phyloP scores from a whole-genome alignment of 2,888 invertebrate species.

The Theodoxus fluviatilis region DNA sequence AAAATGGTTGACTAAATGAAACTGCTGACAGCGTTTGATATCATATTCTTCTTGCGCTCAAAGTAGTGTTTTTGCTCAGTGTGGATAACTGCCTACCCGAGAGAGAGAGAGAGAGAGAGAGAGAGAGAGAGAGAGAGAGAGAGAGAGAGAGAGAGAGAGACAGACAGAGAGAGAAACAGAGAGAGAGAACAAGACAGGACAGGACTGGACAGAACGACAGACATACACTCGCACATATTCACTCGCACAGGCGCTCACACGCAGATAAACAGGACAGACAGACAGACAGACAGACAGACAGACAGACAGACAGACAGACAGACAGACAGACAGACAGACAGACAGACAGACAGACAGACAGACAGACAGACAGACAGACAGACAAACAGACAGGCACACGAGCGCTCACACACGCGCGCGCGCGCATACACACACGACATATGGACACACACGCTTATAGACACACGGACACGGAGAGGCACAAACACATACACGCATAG shows the following conservation, averaged over 20 bases:
- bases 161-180: not conserved
- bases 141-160: not conserved
- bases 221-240: not conserved
- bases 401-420: no score
- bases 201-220: no score
- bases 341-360: not conserved
- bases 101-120: not conserved
- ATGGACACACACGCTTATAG: no score
- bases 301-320: not conserved
- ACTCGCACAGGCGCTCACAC: not conserved
- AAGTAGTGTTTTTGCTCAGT: no score
- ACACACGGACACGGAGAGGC: no score
- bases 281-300: not conserved
- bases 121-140: not conserved
- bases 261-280: not conserved
- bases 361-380: conserved; percentile 5
- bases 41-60: no score
- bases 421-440: no score
- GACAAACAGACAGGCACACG: not conserved
- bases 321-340: not conserved
- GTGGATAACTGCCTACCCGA: no score
- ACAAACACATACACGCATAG: no score
- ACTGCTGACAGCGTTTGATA: no score
- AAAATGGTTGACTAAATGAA: no score
- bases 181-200: not conserved